Evolutionary conservation across 1,140 invertebrate genomes (phyloP).

Genomic region (Drosophila paulistorum): DNA sequence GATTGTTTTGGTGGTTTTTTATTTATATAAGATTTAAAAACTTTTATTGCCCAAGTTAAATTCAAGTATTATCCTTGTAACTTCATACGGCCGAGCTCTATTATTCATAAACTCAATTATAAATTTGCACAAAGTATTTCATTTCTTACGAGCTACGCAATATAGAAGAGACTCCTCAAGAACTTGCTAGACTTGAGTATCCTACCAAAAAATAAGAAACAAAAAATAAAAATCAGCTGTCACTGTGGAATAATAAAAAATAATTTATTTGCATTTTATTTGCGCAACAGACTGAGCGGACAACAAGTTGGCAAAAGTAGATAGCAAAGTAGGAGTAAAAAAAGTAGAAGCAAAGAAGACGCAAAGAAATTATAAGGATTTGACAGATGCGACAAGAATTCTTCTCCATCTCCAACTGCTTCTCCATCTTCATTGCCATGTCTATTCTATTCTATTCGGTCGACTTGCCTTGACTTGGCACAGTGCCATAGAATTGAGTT

Average conservation of each 20-base stretch:
- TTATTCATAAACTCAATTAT: conserved; percentile 15
- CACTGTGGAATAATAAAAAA: conserved; percentile 73
- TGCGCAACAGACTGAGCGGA: conserved; percentile 44
- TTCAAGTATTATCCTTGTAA: conserved; percentile 1
- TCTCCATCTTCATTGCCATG: background rate
- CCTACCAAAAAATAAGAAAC: conserved; percentile 8
- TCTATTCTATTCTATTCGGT: background rate
- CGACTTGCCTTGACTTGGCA: conserved; percentile 33
- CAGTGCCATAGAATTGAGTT: conserved; percentile 40
- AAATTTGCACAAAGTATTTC: conserved; percentile 12
- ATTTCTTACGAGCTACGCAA: background rate
- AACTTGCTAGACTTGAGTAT: conserved; percentile 4
- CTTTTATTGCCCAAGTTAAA: conserved; percentile 7
- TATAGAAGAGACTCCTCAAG: background rate
- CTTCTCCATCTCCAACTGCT: background rate
- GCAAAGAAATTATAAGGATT: conserved; percentile 68
- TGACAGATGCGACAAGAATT: conserved; percentile 56
- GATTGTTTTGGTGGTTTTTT: background rate
- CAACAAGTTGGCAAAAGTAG: conserved; percentile 64
- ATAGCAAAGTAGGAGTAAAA: conserved; percentile 26
- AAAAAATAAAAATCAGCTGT: conserved; percentile 60
- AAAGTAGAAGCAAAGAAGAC: conserved; percentile 27
- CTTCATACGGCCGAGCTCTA: background rate
- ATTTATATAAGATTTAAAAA: conserved; percentile 6
- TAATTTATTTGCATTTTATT: conserved; percentile 77